Evolutionary conservation across 2,888 invertebrate species (phyloP).

Genomic region (Uloborus plumipes): DNA sequence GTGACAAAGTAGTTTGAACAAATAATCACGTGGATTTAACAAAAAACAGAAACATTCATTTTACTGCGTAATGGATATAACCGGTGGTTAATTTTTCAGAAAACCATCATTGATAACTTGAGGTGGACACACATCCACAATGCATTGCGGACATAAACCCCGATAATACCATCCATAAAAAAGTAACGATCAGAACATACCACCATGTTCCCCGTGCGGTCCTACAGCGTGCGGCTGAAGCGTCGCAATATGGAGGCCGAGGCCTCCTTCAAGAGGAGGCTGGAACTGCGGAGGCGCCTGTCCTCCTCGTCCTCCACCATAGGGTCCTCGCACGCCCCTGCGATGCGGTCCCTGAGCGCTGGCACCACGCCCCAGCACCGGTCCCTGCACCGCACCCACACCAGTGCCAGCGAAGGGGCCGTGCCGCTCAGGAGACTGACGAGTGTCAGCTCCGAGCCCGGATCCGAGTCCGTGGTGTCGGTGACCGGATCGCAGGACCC

Average conservation of each 20-base stretch:
- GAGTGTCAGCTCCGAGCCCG: constrained; percentile 35
- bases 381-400: constrained; percentile 31
- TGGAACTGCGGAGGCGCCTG: constrained; percentile 41
- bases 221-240: constrained; percentile 67
- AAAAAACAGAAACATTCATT: too few relatives aligned
- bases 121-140: too few relatives aligned
- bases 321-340: constrained; percentile 35
- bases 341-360: constrained; percentile 49
- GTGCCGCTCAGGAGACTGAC: constrained; percentile 21
- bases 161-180: too few relatives aligned
- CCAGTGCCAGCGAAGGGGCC: constrained; percentile 58
- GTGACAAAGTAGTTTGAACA: too few relatives aligned
- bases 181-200: too few relatives aligned
- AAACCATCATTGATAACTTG: too few relatives aligned
- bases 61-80: too few relatives aligned
- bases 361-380: constrained; percentile 51
- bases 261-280: constrained; percentile 65
- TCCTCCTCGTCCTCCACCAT: constrained; percentile 44
- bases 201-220: constrained; percentile 66
- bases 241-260: constrained; percentile 65
- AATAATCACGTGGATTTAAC: too few relatives aligned
- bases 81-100: too few relatives aligned
- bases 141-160: too few relatives aligned
- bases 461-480: constrained; percentile 21
- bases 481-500: neutral